Conservation (phyloP, 2,888 invertebrate genomes). For the Bursaphelenchus okinawaensis region DNA sequence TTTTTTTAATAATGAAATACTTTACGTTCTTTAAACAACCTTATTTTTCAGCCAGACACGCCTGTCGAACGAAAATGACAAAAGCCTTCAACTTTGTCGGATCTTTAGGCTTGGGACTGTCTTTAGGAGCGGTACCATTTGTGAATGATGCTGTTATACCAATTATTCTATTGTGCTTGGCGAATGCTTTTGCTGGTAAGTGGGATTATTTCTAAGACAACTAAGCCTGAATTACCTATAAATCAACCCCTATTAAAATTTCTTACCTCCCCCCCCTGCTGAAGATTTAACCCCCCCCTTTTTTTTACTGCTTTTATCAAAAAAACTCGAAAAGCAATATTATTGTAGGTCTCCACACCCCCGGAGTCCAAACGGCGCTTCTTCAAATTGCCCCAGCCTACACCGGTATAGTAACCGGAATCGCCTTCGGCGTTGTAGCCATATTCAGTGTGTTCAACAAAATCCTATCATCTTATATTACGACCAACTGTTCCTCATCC, state of each 20-base stretch:
- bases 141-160: conserved; percentile 34
- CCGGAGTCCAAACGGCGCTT: conserved; percentile 55
- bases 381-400: conserved; percentile 55
- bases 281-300: too few relatives aligned
- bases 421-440: conserved; percentile 53
- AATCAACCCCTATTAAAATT: neutral
- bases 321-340: neutral
- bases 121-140: conserved; percentile 47
- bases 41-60: conserved; percentile 9
- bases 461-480: conserved; percentile 42
- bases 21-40: too few relatives aligned
- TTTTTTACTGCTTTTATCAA: conserved; percentile 12
- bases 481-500: conserved; percentile 19
- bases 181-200: conserved; percentile 52
- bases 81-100: conserved; percentile 43
- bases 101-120: conserved; percentile 51
- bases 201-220: too few relatives aligned
- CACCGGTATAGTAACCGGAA: conserved; percentile 51
- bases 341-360: conserved; percentile 49
- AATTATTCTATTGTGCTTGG: conserved; percentile 46
- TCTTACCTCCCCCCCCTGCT: neutral
- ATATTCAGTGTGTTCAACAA: conserved; percentile 50
- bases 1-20: neutral
- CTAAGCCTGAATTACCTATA: too few relatives aligned
- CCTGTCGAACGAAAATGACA: conserved; percentile 28